Base-by-base conservation (phyloP, 2,797 vertebrate genomes). In the Agapornis canus region DNA sequence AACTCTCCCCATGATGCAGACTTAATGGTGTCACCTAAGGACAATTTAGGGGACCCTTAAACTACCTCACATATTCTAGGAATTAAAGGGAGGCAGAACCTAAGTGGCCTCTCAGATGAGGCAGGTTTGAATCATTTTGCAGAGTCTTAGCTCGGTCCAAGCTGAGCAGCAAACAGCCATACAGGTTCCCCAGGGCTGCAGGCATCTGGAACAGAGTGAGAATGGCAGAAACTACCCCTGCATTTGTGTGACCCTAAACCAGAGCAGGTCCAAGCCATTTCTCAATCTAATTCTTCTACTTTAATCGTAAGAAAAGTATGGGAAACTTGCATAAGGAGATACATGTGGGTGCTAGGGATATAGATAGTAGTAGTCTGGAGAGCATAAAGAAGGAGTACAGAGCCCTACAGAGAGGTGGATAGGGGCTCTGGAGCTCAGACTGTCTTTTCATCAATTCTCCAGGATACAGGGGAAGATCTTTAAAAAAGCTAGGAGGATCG, bases 101-200 rank as follows among this genome's bases (percentile, higher is more conserved):
- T 79, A 37, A 16, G 3, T 48, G 6, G 1, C 0, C 13, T 4
- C 31, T 23, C 11, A 22, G 3, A 8, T 61, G 13, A 89, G 14
- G 19, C 9, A 59, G 2, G 11, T 78, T 81, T 68, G 19, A 25
- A 37, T 2, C 3, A 2, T 40, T 81, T 52, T 63, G 1, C 21
- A 61, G 19, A 7, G 7, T 39, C 17, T 39, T 21, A 71, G 22
- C 6, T 43, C 3, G 21, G 11, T 39, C 27, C 19, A 64, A 59
- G n/a, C 11, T 64, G 40, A 71, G 56, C 31, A 82, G 15, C 27
- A 84, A 80, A 32, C 4, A 79, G 7, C 3, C 5, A 0, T 20
- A 35, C 11, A 0, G 0, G 2, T 4, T 82, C 5, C 27, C 7
- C 4, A 3, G 18, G 12, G 17, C 14, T 21, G 32, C 17, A n/a